These are phyloP conservation scores for Pelecanoides urinatrix DNA, from an alignment of 2,113 vertebrate species.

Conservation along the genomic window DNA sequence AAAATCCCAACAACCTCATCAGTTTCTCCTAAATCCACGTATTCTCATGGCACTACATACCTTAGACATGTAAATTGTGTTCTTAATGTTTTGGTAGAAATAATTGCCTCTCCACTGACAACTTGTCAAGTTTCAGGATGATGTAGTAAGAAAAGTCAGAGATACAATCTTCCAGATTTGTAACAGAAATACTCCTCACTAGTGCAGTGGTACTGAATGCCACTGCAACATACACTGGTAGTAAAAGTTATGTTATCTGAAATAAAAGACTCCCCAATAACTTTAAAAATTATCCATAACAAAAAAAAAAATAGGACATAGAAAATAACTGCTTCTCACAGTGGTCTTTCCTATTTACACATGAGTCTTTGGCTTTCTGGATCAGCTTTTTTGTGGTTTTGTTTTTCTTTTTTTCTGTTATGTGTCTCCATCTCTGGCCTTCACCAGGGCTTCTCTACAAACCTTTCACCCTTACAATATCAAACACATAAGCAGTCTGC, in stretches of 20 bases:
- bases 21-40: not conserved
- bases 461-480: not conserved
- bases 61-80: not conserved
- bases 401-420: not conserved
- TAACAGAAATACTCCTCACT: not conserved
- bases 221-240: not conserved
- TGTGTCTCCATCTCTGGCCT: not conserved
- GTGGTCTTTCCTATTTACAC: not conserved
- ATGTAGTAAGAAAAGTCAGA: not conserved
- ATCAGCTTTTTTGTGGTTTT: not conserved
- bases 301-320: not conserved
- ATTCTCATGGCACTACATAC: not conserved
- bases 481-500: not conserved
- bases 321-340: not conserved
- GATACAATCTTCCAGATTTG: not conserved
- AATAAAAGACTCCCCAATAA: not conserved
- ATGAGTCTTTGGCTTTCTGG: fast-evolving
- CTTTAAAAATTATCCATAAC: not conserved
- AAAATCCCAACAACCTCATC: not conserved
- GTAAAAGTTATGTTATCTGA: not conserved
- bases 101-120: slow-evolving; percentile 55
- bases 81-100: slow-evolving; percentile 20
- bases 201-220: not conserved
- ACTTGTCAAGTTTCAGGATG: slow-evolving; percentile 16
- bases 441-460: not conserved